These are phyloP conservation scores for Caracal caracal DNA, from an alignment of 2,113 vertebrate genomes.

Conservation along the genomic window DNA sequence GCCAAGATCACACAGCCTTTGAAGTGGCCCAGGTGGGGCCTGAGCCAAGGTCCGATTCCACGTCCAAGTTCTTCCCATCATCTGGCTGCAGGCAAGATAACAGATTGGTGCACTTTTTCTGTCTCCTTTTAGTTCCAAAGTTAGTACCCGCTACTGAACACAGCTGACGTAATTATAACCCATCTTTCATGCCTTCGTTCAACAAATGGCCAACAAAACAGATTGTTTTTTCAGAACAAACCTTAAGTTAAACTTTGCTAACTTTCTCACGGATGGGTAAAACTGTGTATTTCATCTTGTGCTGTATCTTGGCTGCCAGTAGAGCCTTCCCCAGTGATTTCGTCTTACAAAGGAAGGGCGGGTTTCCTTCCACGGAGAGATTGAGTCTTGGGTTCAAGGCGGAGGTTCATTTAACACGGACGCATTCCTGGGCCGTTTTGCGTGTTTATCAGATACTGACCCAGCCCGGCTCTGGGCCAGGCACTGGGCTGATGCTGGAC, in stretches of 20 bases:
- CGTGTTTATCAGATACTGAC: not conserved
- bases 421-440: not conserved
- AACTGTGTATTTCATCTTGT: fast-evolving
- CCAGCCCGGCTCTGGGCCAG: not conserved
- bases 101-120: not conserved
- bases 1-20: not conserved
- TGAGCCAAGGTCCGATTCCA: not conserved
- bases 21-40: not conserved
- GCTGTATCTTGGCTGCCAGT: fast-evolving
- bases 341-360: not conserved
- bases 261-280: not conserved
- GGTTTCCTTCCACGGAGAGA: not conserved
- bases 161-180: not conserved
- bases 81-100: not conserved
- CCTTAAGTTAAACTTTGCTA: not conserved
- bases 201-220: not conserved
- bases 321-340: not conserved
- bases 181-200: not conserved
- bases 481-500: not conserved
- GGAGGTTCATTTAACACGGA: not conserved
- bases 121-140: not conserved
- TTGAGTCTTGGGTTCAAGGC: not conserved
- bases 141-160: not conserved
- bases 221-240: not conserved
- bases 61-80: not conserved